Base-by-base conservation (phyloP, 2,888 invertebrate species). In the Drosophila eohydei region DNA sequence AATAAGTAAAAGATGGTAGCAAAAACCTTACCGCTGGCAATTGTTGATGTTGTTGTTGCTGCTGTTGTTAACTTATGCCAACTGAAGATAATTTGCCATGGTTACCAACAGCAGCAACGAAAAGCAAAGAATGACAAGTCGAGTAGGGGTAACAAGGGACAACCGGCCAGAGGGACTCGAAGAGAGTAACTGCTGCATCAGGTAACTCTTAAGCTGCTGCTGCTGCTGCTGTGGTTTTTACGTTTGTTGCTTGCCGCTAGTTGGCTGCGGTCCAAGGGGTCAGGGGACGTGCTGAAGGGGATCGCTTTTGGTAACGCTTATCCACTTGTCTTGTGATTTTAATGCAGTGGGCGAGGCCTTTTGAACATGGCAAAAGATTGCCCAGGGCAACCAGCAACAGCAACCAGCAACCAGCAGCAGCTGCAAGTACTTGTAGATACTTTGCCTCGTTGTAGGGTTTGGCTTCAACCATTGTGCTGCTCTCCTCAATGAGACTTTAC, bases 311-410 rank as follows among this genome's bases (percentile, higher is more conserved):
- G 84, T 76, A 89, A 83, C 85, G 89, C 76, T 86, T 86, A 86
- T 85, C 86, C 89, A 84, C 89, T 84, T 86, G 85, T 86, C 83
- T 86, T 88, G 78, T 84, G 86, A 86, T 86, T 86, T 89, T 89
- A 84, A 88, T 88, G 88, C 71, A 86, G 83, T 83, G 83, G 81
- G 85, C 75, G 76, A 69, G 57, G 68, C 70, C 61, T 72, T 85
- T 81, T 81, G 78, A 81, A 69, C 78, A 82, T 80, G 72, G 83
- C 70, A 71, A 71, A 80, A 71, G 81, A 88, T 86, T 88, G 86
- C 89, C 79, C 74, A 54, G 67, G 85, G 89, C 88, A 88, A 85
- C 85, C 71, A 75, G 71, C 65, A 82, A 30, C 54, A 55, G 43
- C 48, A 83, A 54, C 69, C 52, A 63, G 66, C 30, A 41, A 11